Base-by-base conservation (phyloP, 1,140 invertebrate species). In the Saccostrea echinata region DNA sequence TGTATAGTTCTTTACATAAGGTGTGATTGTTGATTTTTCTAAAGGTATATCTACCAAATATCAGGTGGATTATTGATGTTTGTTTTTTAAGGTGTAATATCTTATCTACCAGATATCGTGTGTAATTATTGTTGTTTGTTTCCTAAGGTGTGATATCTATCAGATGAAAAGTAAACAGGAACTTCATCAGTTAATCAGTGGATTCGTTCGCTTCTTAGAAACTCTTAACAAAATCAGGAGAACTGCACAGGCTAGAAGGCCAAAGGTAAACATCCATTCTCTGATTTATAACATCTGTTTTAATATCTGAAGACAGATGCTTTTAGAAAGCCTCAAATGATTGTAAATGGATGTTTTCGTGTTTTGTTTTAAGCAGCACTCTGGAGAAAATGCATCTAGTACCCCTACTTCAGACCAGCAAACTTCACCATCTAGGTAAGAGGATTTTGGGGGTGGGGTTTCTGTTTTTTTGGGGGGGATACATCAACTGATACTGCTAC, bases 171-270 rank as follows among this genome's bases (percentile, higher is more conserved):
- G 96, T 3, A 92, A 96, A 0, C 95, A 96, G 0, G 97, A 98
- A 27, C 96, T 97, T 80, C 96, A 96, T 64, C 93, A 94, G 51
- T 93, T 96, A 84, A 96, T 97, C 61, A 96, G 97, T 85, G 97
- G 97, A 11, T 98, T 98, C 94, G 95, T 98, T 8, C 97, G 97
- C 90, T 98, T 98, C 93, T 96, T 98, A 16, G 98, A 99, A 95
- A 96, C 96, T 0, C 96, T 99, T 35, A 99, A 99, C 95, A 98
- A 98, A 95, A 97, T 98, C 92, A 92, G 92, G 86, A 91, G 92
- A 24, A 91, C 93, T 33, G 90, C 87, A 13, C 88, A 90, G 21
- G 89, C 90, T 9, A 86, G 93, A 16, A 91, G 89, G 76, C 89
- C 90, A 68, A 92, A 92, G 89, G 92, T 91, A 33, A 76, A 76